Evolutionary conservation across 1,140 invertebrate genomes (phyloP).

Genomic region (Chironomus tepperi): DNA sequence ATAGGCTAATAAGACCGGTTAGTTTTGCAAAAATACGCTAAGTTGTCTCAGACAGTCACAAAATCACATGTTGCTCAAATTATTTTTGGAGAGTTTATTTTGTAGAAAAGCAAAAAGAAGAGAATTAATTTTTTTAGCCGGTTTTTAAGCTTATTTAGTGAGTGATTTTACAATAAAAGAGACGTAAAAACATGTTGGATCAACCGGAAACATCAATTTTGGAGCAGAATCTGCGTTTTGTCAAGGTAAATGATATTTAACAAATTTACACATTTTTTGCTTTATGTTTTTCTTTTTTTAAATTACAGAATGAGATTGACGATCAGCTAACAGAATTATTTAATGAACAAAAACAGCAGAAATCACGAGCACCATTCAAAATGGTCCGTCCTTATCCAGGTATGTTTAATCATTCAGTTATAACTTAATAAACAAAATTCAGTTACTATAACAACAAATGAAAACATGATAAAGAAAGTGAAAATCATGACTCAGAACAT

Average conservation of each 20-base stretch:
- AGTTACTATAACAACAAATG: no score
- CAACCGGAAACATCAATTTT: conserved; percentile 38
- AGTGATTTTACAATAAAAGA: not conserved
- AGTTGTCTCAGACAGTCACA: no score
- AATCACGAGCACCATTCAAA: conserved; percentile 24
- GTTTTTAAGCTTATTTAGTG: not conserved
- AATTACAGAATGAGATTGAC: conserved; percentile 36
- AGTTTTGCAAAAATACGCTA: no score
- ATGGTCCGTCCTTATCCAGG: conserved; percentile 26
- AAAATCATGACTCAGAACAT: no score
- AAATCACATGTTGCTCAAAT: not conserved
- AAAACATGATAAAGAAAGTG: no score
- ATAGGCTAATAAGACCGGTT: no score
- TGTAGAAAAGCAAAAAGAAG: not conserved
- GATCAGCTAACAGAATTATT: conserved; percentile 39
- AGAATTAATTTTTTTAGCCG: not conserved
- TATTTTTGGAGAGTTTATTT: not conserved
- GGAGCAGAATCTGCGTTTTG: conserved; percentile 41
- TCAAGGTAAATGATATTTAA: conserved; percentile 34
- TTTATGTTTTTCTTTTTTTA: not conserved
- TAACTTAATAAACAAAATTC: no score
- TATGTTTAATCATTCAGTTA: conserved; percentile 6
- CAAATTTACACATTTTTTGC: not conserved
- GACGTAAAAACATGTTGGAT: conserved; percentile 2
- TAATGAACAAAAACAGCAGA: conserved; percentile 17